Percentiles rank a stretch among this genome's conserved stretches.
Conservation (phyloP, 23 tunicate genomes). For the Pegea sp. region DNA sequence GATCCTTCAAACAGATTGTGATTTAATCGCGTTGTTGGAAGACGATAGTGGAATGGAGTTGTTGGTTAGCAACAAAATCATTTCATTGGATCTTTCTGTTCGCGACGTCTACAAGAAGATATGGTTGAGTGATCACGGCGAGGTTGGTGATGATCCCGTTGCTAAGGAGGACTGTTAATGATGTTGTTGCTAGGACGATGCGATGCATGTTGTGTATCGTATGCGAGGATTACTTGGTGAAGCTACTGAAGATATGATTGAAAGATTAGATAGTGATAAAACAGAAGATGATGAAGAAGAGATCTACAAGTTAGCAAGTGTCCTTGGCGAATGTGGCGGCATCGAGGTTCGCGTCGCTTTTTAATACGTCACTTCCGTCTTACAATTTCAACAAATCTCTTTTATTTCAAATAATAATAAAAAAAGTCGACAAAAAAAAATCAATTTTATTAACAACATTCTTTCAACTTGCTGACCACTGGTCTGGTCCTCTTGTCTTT, state of each 20-base stretch:
- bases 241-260: conserved; percentile 93
- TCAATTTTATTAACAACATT: no score
- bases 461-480: no score
- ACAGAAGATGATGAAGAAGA: conserved; percentile 88
- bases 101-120: conserved; percentile 89
- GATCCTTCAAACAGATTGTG: conserved; percentile 50
- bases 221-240: conserved; percentile 96
- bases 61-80: conserved; percentile 85
- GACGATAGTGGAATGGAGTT: conserved; percentile 99
- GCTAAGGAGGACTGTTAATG: no score
- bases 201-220: conserved; percentile 90
- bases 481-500: no score
- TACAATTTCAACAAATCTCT: no score
- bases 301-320: conserved; percentile 65
- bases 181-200: conserved; percentile 21
- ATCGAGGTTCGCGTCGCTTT: conserved; percentile 19
- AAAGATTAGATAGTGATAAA: conserved; percentile 58
- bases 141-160: no score
- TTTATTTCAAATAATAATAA: no score
- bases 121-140: no score
- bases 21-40: conserved; percentile 85
- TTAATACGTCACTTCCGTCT: not conserved
- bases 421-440: no score
- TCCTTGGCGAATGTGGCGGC: conserved; percentile 63
- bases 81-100: conserved; percentile 81